Evolutionary conservation across 1,140 invertebrate genomes (phyloP).

Genomic region (Aphis gossypii): DNA sequence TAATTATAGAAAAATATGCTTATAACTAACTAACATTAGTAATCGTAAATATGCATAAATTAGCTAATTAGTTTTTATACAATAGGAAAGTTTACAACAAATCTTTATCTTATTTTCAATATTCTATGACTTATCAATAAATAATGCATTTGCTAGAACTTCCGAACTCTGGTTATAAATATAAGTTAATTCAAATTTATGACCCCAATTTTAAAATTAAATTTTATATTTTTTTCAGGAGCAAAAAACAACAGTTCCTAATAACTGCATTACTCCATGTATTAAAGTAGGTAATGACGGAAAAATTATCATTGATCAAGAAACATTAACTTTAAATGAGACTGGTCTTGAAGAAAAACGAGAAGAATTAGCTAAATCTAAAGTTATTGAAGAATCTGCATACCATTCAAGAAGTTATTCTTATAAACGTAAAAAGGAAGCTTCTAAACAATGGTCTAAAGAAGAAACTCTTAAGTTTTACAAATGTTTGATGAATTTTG

Average conservation of each 20-base stretch:
- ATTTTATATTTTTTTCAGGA: constrained; percentile 20
- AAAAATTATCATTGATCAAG: constrained; percentile 84
- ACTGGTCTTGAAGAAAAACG: constrained; percentile 71
- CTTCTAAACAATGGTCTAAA: constrained; percentile 63
- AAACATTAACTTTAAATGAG: constrained; percentile 75
- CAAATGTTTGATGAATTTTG: constrained; percentile 82
- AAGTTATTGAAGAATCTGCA: constrained; percentile 73
- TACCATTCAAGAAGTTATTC: constrained; percentile 67
- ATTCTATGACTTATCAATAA: too few relatives aligned
- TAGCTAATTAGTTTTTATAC: too few relatives aligned
- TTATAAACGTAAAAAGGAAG: constrained; percentile 66
- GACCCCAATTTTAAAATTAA: neutral
- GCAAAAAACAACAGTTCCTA: constrained; percentile 65
- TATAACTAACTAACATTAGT: too few relatives aligned
- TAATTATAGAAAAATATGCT: too few relatives aligned
- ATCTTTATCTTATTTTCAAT: too few relatives aligned
- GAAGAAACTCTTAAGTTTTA: constrained; percentile 84
- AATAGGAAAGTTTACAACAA: too few relatives aligned
- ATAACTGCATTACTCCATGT: constrained; percentile 72
- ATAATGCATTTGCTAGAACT: too few relatives aligned
- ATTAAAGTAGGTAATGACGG: constrained; percentile 89
- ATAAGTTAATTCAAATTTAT: neutral
- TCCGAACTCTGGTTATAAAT: neutral
- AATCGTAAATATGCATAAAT: too few relatives aligned
- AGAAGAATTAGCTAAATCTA: constrained; percentile 71